Conservation (phyloP, 2,113 vertebrate genomes). For the Bolborhynchus lineola region DNA sequence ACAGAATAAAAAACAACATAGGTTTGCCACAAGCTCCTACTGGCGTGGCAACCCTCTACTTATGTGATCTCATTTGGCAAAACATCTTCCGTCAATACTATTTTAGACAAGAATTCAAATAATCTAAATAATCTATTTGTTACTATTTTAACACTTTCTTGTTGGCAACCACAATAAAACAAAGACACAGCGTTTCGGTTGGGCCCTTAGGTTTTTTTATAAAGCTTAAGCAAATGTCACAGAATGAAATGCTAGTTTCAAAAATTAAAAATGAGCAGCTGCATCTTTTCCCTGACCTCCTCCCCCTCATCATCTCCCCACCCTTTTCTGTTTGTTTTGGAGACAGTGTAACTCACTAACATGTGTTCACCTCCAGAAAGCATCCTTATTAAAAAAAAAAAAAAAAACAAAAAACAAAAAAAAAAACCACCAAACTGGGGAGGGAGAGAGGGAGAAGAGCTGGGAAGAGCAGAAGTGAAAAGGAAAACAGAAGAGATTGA, state of each 20-base stretch:
- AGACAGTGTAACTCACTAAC: constrained; percentile 22
- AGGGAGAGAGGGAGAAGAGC: rapidly evolving
- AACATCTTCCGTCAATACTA: neutral
- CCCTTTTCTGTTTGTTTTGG: constrained; percentile 60
- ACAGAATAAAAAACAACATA: neutral
- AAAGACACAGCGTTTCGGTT: neutral
- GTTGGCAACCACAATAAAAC: neutral
- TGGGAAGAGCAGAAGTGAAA: neutral
- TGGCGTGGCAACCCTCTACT: neutral
- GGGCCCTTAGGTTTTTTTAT: neutral
- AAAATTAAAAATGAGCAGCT: constrained; percentile 47
- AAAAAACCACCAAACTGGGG: neutral
- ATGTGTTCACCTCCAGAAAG: constrained; percentile 9
- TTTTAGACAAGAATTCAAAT: constrained; percentile 15
- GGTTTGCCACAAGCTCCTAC: neutral
- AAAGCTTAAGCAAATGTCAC: constrained; percentile 22
- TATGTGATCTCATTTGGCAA: neutral
- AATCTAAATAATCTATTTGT: neutral
- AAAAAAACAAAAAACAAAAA: neutral
- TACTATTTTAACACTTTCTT: constrained; percentile 11
- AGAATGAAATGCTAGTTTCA: neutral
- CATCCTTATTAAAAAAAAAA: neutral
- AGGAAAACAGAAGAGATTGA: neutral
- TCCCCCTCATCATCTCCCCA: constrained; percentile 20
- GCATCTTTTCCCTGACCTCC: constrained; percentile 13